Evolutionary conservation across 1,140 invertebrate genomes (phyloP), one percentile per base, ranked within the genome.

Genomic region (Leucophenga varia): DNA sequence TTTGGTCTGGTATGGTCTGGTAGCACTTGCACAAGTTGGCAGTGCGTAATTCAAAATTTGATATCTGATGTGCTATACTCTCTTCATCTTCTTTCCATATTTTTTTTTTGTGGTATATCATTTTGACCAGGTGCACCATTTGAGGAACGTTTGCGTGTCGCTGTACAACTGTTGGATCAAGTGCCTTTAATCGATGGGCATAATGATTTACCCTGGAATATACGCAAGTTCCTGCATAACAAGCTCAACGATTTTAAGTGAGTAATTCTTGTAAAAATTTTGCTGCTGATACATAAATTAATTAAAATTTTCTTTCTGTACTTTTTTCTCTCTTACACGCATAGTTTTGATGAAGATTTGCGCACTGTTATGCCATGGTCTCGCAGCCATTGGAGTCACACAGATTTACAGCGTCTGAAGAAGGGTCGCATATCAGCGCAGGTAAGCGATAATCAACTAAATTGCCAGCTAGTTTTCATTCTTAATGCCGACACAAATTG

Each of bases 191-290:
- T 86, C 63, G 79, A 85, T 77, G 91, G 91, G 50, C 92, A 95
- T 80, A 95, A 95, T 76, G 92, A 95, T 68, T 77, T 95, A 49
- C 88, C 93, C 0, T 93, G 89, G 87, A 91, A 93, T 76, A 90
- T 93, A 70, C 80, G 90, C 55, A 89, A 89, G 72, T 90, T 90
- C 72, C 80, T 91, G 55, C 86, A 93, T 73, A 95, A 95, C 75
- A 86, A 89, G 73, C 81, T 93, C 41, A 85, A 87, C 60, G 84
- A 86, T 61, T 89, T 92, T 64, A 86, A 88, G 78, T 88, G 61
- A 72, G 67, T 52, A 30, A 41, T 42, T 41, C 14, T 39, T 39
- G 8, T 39, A 39, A 21, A 8, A 31, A 30, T 42, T 14, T n/a
- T 30, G 19, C 10, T 41, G n/a, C 22, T n/a, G n/a, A n/a, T n/a